Base-by-base conservation (phyloP, 2,888 invertebrate genomes). In the Clostera curtula region DNA sequence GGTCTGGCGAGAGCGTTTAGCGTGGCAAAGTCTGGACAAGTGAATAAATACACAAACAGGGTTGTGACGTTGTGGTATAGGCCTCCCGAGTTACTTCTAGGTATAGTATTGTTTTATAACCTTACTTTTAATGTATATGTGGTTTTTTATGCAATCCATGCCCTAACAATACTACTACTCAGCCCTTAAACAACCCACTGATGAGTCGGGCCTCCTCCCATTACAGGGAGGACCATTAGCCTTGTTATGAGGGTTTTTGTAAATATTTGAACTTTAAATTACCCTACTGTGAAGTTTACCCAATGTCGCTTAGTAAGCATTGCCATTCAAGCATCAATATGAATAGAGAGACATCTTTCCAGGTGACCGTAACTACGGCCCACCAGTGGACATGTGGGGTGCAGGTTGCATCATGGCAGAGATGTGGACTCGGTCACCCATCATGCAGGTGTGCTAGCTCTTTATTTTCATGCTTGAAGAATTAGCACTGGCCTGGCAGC, bases 341-440 rank as follows among this genome's bases (percentile, higher is more conserved):
- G 24, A 12, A n/a, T 24, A 9, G 19, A 21, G 16, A 8, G 13
- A 15, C 1, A 10, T 3, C 19, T 15, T 37, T 19, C 92, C 36
- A 83, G 82, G 96, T 16, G 95, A 97, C 55, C 86, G 98, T 7
- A 96, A 97, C 75, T 99, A 99, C 59, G 97, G 97, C 0, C 96
- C 98, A 1, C 94, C 97, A 0, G 97, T 99, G 7, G 99, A 99
- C 82, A 88, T 98, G 82, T 95, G 95, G 95, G 95, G 95, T 1
- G 98, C 97, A 0, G 99, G 99, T 0, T 99, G 99, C 64, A 99
- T 99, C 38, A 98, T 99, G 98, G 98, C 98, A 0, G 99, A 99
- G 83, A 96, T 99, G 96, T 99, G 98, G 98, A 98, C 97, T 0
- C 84, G 93, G 9, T 92, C 92, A 3, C 98, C 96, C 0, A 95